Evolutionary conservation across 2,888 invertebrate genomes (phyloP).

Genomic region (Hirtodrosophila confusa): DNA sequence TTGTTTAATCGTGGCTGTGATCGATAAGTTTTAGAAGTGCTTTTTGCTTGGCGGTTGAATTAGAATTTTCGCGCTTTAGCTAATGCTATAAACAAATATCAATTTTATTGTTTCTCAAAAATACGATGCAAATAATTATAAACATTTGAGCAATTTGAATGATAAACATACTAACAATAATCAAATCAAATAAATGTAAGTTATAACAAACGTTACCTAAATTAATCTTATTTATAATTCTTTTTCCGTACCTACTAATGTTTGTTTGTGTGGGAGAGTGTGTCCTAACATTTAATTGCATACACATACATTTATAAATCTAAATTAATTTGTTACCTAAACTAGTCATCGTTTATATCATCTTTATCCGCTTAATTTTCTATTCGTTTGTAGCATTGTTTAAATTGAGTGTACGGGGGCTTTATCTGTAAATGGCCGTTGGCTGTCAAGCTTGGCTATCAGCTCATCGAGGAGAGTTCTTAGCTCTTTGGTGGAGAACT

Average conservation of each 20-base stretch:
- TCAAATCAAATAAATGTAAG: slow-evolving; percentile 18
- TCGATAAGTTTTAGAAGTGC: no score
- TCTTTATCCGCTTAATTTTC: slow-evolving; percentile 20
- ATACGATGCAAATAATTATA: slow-evolving; percentile 10
- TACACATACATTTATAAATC: slow-evolving; percentile 33
- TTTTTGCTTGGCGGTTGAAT: background rate
- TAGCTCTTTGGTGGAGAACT: slow-evolving; percentile 83
- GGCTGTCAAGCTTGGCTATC: slow-evolving; percentile 73
- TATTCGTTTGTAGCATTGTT: slow-evolving; percentile 12
- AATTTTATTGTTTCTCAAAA: slow-evolving; percentile 39
- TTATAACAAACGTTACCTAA: slow-evolving; percentile 28
- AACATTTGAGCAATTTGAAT: slow-evolving; percentile 17
- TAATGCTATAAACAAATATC: slow-evolving; percentile 19
- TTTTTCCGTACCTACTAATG: slow-evolving; percentile 4
- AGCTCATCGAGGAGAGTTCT: slow-evolving; percentile 77
- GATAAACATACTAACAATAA: slow-evolving; percentile 55
- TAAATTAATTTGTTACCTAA: slow-evolving; percentile 24
- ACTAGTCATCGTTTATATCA: slow-evolving; percentile 23
- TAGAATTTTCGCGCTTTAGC: background rate
- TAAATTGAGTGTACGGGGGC: slow-evolving; percentile 7
- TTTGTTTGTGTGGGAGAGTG: slow-evolving; percentile 9
- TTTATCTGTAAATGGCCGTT: slow-evolving; percentile 23
- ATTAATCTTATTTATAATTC: slow-evolving; percentile 1
- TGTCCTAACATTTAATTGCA: slow-evolving; percentile 32
- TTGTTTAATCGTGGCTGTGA: no score